Conservation (phyloP, 30 jellyfish, hydroid and myxozoan genomes). For the Aurelia sp. region DNA sequence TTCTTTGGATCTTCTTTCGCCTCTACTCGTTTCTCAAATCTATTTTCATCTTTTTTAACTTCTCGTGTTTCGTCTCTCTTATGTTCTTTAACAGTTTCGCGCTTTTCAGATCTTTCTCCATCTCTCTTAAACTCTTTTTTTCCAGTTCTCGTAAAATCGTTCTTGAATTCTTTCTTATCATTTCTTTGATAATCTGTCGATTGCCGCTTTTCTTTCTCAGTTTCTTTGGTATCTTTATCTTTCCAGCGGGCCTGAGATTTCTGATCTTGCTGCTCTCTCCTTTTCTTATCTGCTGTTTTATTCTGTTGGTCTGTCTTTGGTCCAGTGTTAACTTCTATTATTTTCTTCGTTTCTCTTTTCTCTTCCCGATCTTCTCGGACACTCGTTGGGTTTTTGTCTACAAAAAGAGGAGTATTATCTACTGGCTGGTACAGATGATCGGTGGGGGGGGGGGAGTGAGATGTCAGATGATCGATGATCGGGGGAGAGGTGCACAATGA, state of each 20-base stretch:
- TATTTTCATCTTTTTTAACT: not conserved
- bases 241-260: too few relatives aligned
- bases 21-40: not conserved
- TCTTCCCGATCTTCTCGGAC: conserved; percentile 7
- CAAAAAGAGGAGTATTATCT: not conserved
- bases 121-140: not conserved
- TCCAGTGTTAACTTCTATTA: not conserved
- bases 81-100: not conserved
- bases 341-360: not conserved
- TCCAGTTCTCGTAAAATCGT: not conserved
- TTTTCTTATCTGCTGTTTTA: not conserved
- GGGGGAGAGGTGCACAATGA: too few relatives aligned
- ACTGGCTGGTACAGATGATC: too few relatives aligned
- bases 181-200: not conserved
- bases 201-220: not conserved
- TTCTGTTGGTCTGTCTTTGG: not conserved
- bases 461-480: too few relatives aligned
- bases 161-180: not conserved
- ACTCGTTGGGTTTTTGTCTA: conserved; percentile 24
- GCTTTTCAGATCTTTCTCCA: not conserved
- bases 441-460: too few relatives aligned
- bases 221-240: too few relatives aligned
- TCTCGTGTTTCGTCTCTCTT: not conserved
- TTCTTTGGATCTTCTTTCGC: not conserved
- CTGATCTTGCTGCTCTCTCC: too few relatives aligned